Base-by-base conservation (phyloP, 2,113 vertebrate species). In the Gadus chalcogrammus region DNA sequence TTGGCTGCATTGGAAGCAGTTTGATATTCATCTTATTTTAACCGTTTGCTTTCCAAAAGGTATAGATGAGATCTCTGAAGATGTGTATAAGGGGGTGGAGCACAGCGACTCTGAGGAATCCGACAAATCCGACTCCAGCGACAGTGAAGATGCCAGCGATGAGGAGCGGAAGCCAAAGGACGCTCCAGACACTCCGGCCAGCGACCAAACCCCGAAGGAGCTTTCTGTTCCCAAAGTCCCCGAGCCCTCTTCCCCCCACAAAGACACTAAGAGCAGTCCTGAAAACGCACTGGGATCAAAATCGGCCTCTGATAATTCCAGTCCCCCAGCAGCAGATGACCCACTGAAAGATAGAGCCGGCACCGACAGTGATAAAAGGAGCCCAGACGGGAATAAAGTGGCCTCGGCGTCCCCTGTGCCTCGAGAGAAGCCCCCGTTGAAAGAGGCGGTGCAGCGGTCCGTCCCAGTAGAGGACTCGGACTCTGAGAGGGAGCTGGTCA, bases 51-150 rank as follows among this genome's bases (percentile, higher is more conserved):
- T 68, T 79, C 55, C 77, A 75, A 90, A 48, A 99, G 97, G 97
- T 75, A 98, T 99, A 75, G 94, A 98, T 77, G 97, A 99, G 87
- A 97, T 98, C 82, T 95, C 97, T 1, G 95, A 96, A 81, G 96
- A 97, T 73, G 95, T 93, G 53, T 97, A 96, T 65, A 96, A 95
- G 84, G 94, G 94, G 15, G 96, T 94, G 28, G 96, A 96, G 71
- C 96, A 95, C 86, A 99, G 96, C 28, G 97, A 99, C 65, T 95
- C 97, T 0, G 97, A 99, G 56, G 97, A 99, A 68, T 98, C 97
- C 0, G 97, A 99, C 84, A 98, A 98, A 79, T 97, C 97, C 0
- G 97, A 98, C 52, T 96, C 94, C n/a, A 97, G 95, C 24, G 96
- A 98, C 75, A 98, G 95, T 3, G 97, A 99, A 76, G 95, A 95